phyloP scores from a whole-genome alignment of 2,113 vertebrate species.

The Notothenia rossii region DNA sequence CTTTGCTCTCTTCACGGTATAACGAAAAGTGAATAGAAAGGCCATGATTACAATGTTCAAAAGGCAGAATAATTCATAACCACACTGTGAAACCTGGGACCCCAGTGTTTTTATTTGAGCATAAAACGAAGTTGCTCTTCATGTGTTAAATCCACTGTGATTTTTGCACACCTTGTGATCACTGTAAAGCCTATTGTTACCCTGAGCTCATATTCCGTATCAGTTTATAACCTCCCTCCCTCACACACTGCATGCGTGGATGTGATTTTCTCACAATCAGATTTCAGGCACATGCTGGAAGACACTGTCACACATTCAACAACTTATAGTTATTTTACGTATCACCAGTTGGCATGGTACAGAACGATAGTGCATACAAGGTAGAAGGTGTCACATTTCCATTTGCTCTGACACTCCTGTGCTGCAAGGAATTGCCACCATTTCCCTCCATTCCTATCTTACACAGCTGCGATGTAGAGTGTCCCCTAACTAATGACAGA shows the following conservation, averaged over 20 bases:
- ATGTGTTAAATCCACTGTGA: slow-evolving; percentile 71
- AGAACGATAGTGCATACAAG: slow-evolving; percentile 31
- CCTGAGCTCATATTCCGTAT: slow-evolving; percentile 51
- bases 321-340: slow-evolving; percentile 36
- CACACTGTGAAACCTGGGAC: slow-evolving; percentile 44
- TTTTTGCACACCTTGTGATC: slow-evolving; percentile 68
- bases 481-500: slow-evolving; percentile 66
- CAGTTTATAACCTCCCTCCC: slow-evolving; percentile 53
- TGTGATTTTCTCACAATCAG: slow-evolving; percentile 45
- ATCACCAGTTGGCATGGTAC: slow-evolving; percentile 39
- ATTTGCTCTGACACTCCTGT: slow-evolving; percentile 53
- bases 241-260: slow-evolving; percentile 47
- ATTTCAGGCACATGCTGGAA: slow-evolving; percentile 30
- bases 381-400: slow-evolving; percentile 57
- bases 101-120: slow-evolving; percentile 63
- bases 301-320: slow-evolving; percentile 31
- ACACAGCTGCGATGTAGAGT: slow-evolving; percentile 51
- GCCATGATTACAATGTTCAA: slow-evolving; percentile 55
- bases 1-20: slow-evolving; percentile 37
- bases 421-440: slow-evolving; percentile 40
- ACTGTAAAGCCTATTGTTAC: slow-evolving; percentile 64
- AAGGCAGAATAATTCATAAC: slow-evolving; percentile 60
- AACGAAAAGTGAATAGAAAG: slow-evolving; percentile 42
- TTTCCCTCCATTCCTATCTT: slow-evolving; percentile 53
- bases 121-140: slow-evolving; percentile 58